phyloP scores from a whole-genome alignment of 2,888 invertebrate genomes.

The Cephus pygmeus region DNA sequence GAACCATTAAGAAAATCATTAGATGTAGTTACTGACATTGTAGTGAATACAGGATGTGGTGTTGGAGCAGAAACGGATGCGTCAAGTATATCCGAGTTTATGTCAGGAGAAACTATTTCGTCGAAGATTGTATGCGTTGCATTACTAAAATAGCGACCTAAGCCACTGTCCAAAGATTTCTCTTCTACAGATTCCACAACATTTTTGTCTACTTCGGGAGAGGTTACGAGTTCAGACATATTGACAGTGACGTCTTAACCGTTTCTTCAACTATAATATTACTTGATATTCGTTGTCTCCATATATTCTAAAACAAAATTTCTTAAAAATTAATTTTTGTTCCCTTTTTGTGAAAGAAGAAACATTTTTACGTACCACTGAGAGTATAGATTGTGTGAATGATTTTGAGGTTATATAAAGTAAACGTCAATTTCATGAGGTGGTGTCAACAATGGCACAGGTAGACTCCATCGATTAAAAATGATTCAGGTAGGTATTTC shows the following conservation, averaged over 20 bases:
- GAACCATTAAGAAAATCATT: slow-evolving; percentile 33
- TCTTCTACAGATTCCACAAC: not conserved
- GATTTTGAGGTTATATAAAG: not conserved
- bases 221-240: not conserved
- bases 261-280: not conserved
- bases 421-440: not conserved
- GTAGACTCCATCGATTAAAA: not conserved
- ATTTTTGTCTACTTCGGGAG: not conserved
- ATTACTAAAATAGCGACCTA: slow-evolving; percentile 58
- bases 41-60: slow-evolving; percentile 22
- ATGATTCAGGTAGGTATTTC: not conserved
- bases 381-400: not conserved
- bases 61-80: slow-evolving; percentile 6
- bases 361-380: not conserved
- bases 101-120: slow-evolving; percentile 51
- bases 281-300: not conserved
- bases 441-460: not conserved
- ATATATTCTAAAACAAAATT: not conserved
- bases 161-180: not conserved
- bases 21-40: slow-evolving; percentile 26
- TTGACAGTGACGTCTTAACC: not conserved
- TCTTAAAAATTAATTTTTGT: not conserved
- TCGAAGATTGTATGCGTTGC: slow-evolving; percentile 58
- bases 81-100: slow-evolving; percentile 34
- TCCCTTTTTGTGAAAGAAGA: not conserved